These are phyloP conservation scores for Helicoverpa assulta DNA, from an alignment of 2,888 invertebrate species.

Conservation along the genomic window DNA sequence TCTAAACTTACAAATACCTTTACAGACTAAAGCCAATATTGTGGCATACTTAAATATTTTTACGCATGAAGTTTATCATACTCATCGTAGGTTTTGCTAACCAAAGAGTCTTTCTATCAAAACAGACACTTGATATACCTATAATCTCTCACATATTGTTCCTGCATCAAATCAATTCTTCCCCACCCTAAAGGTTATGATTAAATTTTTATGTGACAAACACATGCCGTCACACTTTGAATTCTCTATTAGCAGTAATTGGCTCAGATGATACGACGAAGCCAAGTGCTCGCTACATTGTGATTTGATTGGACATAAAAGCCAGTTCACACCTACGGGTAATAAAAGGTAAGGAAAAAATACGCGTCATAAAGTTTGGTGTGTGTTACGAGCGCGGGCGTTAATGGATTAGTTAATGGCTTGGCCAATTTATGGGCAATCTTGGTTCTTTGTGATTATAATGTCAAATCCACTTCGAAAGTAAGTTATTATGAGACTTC, in stretches of 20 bases:
- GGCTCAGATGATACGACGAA: conserved; percentile 47
- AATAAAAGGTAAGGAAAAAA: conserved; percentile 66
- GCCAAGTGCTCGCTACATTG: conserved; percentile 63
- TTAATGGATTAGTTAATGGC: conserved; percentile 20
- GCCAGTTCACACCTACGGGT: conserved; percentile 70
- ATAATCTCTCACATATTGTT: not conserved
- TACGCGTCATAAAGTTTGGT: conserved; percentile 50
- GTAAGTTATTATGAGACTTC: too few species aligned
- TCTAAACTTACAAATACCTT: too few species aligned
- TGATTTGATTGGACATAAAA: conserved; percentile 74
- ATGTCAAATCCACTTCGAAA: too few species aligned
- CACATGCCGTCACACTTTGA: conserved; percentile 16
- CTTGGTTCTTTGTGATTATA: not conserved
- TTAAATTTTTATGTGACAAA: conserved; percentile 38
- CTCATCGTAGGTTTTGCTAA: too few species aligned
- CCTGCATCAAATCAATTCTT: not conserved
- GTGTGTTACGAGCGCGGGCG: conserved; percentile 40
- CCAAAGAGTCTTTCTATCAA: too few species aligned
- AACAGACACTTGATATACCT: too few species aligned
- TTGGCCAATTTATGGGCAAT: conserved; percentile 18
- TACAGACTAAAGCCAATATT: too few species aligned
- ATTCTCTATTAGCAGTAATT: conserved; percentile 54
- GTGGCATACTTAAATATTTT: too few species aligned
- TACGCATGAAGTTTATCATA: too few species aligned
- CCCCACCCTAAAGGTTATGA: conserved; percentile 28